A percentile compares a stretch with the other conserved stretches of the same genome.
These are phyloP conservation scores for Scaptomyza montana DNA, from an alignment of 1,140 invertebrate species.

Conservation along the genomic window DNA sequence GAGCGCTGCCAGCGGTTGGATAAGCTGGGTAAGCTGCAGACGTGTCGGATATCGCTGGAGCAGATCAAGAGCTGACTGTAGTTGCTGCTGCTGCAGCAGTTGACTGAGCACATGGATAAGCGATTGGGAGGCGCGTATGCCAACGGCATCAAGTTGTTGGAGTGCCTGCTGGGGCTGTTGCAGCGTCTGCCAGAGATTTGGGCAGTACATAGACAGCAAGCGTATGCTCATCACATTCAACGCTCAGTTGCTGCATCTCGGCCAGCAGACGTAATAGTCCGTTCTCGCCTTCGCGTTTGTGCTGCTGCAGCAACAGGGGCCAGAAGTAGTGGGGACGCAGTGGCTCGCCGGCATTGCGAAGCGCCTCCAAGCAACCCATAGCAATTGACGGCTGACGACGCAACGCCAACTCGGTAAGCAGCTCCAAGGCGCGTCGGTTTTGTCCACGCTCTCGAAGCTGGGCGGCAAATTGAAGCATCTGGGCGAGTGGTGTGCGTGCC, in stretches of 20 bases:
- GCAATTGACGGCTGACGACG: conserved; percentile 56
- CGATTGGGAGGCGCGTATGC: conserved; percentile 65
- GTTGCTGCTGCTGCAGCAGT: conserved; percentile 74
- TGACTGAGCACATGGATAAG: conserved; percentile 78
- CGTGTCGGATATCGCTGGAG: conserved; percentile 73
- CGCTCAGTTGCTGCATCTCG: conserved; percentile 80
- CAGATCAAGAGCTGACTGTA: conserved; percentile 62
- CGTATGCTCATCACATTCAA: conserved; percentile 84
- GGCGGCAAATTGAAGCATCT: conserved; percentile 62
- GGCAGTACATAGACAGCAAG: conserved; percentile 83
- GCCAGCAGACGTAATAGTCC: conserved; percentile 71
- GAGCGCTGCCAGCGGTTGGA: conserved; percentile 52
- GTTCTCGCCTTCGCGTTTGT: conserved; percentile 57
- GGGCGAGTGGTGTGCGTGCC: conserved; percentile 17
- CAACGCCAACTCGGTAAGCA: conserved; percentile 67
- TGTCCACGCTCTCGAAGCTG: conserved; percentile 53
- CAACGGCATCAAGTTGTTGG: conserved; percentile 73
- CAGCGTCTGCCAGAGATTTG: conserved; percentile 69
- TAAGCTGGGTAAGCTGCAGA: conserved; percentile 34
- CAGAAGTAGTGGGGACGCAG: conserved; percentile 81
- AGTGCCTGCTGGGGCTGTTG: conserved; percentile 71
- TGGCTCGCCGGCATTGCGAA: conserved; percentile 49
- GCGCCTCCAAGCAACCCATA: conserved; percentile 54
- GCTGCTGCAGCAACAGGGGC: conserved; percentile 67
- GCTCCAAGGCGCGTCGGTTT: conserved; percentile 67